Percentiles rank a stretch among this genome's conserved stretches.
Conservation (phyloP, 1,140 invertebrate genomes). For the Latrodectus geometricus region DNA sequence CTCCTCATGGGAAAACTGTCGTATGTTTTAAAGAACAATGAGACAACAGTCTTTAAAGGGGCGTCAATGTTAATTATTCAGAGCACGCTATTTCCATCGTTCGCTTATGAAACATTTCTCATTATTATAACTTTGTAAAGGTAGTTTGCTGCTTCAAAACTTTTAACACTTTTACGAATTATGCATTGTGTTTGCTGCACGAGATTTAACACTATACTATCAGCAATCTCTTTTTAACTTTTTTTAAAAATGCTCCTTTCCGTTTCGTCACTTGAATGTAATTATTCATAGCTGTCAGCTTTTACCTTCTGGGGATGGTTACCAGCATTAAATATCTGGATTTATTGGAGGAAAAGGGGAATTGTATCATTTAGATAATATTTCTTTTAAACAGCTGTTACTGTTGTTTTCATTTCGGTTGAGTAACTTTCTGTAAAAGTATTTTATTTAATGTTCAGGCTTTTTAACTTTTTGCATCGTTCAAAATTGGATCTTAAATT, state of each 20-base stretch:
- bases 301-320: background rate
- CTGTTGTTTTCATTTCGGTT: background rate
- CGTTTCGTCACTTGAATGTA: constrained; percentile 48
- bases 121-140: constrained; percentile 51
- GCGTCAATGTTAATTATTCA: constrained; percentile 52
- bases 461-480: no score
- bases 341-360: constrained; percentile 16
- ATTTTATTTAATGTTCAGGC: no score
- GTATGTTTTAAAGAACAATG: constrained; percentile 35
- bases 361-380: background rate
- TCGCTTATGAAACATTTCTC: constrained; percentile 23
- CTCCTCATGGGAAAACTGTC: constrained; percentile 25
- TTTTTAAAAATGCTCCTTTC: constrained; percentile 26
- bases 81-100: constrained; percentile 27
- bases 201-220: constrained; percentile 16
- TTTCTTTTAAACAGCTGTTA: constrained; percentile 16
- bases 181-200: background rate
- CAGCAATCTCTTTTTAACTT: background rate
- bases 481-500: no score
- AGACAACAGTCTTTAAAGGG: constrained; percentile 22
- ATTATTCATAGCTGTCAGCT: constrained; percentile 50
- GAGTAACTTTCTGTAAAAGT: background rate
- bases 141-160: constrained; percentile 32
- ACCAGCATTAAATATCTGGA: constrained; percentile 4
- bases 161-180: constrained; percentile 46